Evolutionary conservation across 2,888 invertebrate genomes (phyloP).

Genomic region (Cybosia mesomella): DNA sequence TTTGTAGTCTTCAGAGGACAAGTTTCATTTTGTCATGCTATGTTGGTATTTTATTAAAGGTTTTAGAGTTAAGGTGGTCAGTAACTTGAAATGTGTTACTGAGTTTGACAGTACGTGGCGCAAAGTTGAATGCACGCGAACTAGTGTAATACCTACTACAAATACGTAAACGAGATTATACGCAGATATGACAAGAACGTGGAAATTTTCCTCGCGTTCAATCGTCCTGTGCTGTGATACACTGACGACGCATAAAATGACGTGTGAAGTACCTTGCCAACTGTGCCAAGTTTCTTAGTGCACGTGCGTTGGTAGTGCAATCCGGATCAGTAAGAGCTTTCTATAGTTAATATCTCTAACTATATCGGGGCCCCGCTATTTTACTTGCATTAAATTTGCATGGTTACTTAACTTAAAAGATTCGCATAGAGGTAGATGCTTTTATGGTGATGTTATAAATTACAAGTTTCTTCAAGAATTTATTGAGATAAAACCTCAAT

Average conservation of each 20-base stretch:
- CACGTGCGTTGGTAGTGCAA: not conserved
- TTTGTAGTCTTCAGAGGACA: no score
- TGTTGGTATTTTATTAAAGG: no score
- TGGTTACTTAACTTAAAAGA: no score
- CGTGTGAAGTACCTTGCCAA: conserved; percentile 16
- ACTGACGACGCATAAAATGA: conserved; percentile 18
- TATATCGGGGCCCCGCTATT: no score
- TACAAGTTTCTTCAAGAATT: no score
- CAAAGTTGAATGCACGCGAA: conserved; percentile 20
- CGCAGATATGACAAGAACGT: conserved; percentile 13
- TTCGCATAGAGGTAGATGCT: no score
- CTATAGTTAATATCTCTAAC: not conserved
- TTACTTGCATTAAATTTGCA: no score
- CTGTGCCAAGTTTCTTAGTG: not conserved
- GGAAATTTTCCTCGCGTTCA: conserved; percentile 43
- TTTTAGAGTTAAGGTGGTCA: not conserved
- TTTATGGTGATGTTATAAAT: no score
- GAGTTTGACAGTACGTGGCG: not conserved
- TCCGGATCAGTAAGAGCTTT: not conserved
- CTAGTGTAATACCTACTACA: conserved; percentile 3
- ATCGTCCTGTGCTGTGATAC: conserved; percentile 8
- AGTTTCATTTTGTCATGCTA: no score
- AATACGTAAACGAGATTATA: not conserved
- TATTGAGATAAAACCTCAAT: no score
- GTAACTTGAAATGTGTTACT: not conserved